These are phyloP conservation scores for Drosophila baimaii DNA, from an alignment of 1,140 invertebrate genomes.

Conservation along the genomic window DNA sequence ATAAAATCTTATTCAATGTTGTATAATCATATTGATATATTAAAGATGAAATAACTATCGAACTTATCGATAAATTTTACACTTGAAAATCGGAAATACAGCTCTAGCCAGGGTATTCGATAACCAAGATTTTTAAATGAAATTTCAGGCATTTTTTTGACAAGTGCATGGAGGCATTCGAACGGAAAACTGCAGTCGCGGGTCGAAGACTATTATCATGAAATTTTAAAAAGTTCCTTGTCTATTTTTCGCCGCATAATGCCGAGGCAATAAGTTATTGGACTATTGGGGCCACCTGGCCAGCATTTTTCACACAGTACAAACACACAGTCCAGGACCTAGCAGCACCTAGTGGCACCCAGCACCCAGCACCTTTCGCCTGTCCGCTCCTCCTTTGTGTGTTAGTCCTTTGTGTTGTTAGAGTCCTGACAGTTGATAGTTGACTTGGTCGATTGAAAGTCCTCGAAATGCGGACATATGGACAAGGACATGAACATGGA, in stretches of 20 bases:
- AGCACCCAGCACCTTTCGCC: not conserved
- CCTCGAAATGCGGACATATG: conserved; percentile 54
- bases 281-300: conserved; percentile 75
- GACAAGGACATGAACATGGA: conserved; percentile 2
- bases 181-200: conserved; percentile 43
- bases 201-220: conserved; percentile 65
- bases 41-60: no score
- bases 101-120: not conserved
- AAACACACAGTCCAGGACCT: not conserved
- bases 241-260: conserved; percentile 68
- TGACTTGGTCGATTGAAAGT: conserved; percentile 40
- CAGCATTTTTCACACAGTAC: conserved; percentile 26
- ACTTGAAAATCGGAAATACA: no score
- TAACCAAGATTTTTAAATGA: not conserved
- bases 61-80: no score
- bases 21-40: no score
- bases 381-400: not conserved
- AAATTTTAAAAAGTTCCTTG: conserved; percentile 74
- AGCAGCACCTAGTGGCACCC: conserved; percentile 3
- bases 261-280: conserved; percentile 71
- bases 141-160: not conserved
- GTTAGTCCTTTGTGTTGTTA: conserved; percentile 4
- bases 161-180: conserved; percentile 9
- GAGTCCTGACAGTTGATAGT: conserved; percentile 11
- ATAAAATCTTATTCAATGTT: no score